phyloP scores from a whole-genome alignment of 2,888 invertebrate species.

The Monopis laevigella region DNA sequence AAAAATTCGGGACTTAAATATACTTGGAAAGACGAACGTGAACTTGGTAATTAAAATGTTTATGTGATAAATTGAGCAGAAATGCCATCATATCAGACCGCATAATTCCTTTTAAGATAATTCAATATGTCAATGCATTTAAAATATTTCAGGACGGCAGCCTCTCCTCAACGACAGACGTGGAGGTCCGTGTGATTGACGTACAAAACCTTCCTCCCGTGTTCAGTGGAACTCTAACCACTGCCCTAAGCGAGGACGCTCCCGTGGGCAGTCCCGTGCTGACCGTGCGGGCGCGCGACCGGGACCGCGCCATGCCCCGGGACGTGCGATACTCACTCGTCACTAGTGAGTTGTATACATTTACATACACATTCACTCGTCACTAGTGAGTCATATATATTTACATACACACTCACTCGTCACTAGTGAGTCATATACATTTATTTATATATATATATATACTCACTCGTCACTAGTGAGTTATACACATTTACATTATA shows the following conservation, averaged over 20 bases:
- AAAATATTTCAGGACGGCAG: slow-evolving; percentile 73
- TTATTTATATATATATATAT: too few relatives aligned
- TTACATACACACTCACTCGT: too few relatives aligned
- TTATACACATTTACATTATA: too few relatives aligned
- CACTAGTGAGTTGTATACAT: slow-evolving; percentile 75
- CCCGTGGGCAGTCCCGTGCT: slow-evolving; percentile 84
- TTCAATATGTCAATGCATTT: neutral
- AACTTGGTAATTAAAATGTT: too few relatives aligned
- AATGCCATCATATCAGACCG: too few relatives aligned
- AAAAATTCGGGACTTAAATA: too few relatives aligned
- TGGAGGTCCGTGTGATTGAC: slow-evolving; percentile 83
- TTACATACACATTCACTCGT: too few relatives aligned
- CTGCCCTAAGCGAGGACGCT: slow-evolving; percentile 82
- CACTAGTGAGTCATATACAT: too few relatives aligned
- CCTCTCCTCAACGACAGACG: slow-evolving; percentile 75
- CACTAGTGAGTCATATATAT: too few relatives aligned
- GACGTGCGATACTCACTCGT: slow-evolving; percentile 81
- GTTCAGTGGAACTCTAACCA: slow-evolving; percentile 82
- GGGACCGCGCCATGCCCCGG: slow-evolving; percentile 84
- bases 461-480: slow-evolving; percentile 84
- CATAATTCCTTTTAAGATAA: too few relatives aligned
- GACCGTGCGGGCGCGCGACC: slow-evolving; percentile 83
- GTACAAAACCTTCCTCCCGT: slow-evolving; percentile 89
- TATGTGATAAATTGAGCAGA: too few relatives aligned
- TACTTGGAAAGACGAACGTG: too few relatives aligned